These are phyloP conservation scores for human (Homo sapiens) DNA, from an alignment of 2,113 vertebrate species.

Conservation along the genomic window GRCh38 chr11:78271001-78271500, in stretches of 20 bases:
- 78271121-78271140: conserved; percentile 81
- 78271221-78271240: neutral
- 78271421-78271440: conserved; percentile 13
- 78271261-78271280: conserved; percentile 60
- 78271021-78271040: neutral
- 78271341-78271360: neutral
- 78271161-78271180: conserved; percentile 67
- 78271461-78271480: conserved; percentile 54
- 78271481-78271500: conserved; percentile 73
- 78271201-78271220: conserved; percentile 37
- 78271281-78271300: conserved; percentile 64
- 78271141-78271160: conserved; percentile 50
- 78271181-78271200: conserved; percentile 65
- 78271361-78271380: neutral
- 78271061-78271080: conserved; percentile 30
- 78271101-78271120: conserved; percentile 22
- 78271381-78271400: neutral
- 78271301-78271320: conserved; percentile 23
- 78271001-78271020: neutral
- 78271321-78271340: neutral
- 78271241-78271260: neutral
- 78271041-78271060: neutral
- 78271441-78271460: conserved; percentile 16
- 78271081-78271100: neutral
- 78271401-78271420: neutral